A percentile compares a stretch with the other conserved stretches of the same genome.
Conservation (phyloP, 2,888 invertebrate genomes). For the Cosmia pyralina region DNA sequence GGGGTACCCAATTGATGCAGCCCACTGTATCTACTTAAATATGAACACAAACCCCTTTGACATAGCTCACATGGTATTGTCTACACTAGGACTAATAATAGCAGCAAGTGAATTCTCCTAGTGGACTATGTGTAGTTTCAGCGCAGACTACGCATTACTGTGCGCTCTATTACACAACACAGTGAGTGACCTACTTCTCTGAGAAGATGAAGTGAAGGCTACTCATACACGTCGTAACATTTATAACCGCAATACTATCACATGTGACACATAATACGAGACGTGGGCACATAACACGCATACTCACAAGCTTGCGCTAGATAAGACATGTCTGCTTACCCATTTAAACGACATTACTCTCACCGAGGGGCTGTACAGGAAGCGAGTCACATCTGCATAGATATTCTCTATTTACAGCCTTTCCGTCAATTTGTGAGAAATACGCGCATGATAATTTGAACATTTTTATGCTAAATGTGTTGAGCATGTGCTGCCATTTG, state of each 20-base stretch:
- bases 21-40: too few species aligned
- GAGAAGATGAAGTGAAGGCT: not conserved
- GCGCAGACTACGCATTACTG: not conserved
- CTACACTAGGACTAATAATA: too few species aligned
- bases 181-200: not conserved
- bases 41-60: too few species aligned
- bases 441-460: not conserved
- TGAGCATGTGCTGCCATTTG: constrained; percentile 6
- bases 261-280: constrained; percentile 1
- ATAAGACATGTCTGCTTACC: not conserved
- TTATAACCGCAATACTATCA: constrained; percentile 2
- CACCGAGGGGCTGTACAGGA: not conserved
- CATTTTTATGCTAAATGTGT: constrained; percentile 18
- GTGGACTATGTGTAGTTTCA: too few species aligned
- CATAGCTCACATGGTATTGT: too few species aligned
- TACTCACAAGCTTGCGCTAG: not conserved
- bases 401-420: not conserved
- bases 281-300: not conserved
- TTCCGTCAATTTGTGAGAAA: not conserved
- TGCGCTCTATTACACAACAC: too few species aligned
- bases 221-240: not conserved
- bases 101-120: too few species aligned
- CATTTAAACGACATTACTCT: not conserved
- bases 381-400: constrained; percentile 31
- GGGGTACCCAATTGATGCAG: too few species aligned